Evolutionary conservation across 2,888 invertebrate species (phyloP), one percentile per base, ranked within the genome.

Genomic region (Agrotis puta): DNA sequence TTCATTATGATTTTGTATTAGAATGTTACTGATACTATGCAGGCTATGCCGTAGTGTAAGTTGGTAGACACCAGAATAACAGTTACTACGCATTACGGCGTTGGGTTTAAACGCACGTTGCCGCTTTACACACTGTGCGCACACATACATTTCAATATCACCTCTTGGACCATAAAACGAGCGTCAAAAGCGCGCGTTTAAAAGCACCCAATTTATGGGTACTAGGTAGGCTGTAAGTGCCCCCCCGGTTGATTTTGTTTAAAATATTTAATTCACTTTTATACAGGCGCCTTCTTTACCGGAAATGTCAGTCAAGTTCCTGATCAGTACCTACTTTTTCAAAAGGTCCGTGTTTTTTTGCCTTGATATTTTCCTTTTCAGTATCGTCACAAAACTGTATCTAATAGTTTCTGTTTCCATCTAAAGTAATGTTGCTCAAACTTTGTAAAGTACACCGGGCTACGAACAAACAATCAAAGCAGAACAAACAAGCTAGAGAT

Each of bases 381-480:
- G 11, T 22, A 16, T 13, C 33, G 22, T 14, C 9, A 45, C 13
- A 14, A 20, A 48, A 54, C 3, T n/a, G 16, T 47, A 45, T n/a
- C 11, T 45, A 24, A 59, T 78, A 27, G 45, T 39, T 63, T 13
- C 20, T 59, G 24, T 47, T 61, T 70, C 51, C n/a, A 50, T 9
- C n/a, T 33, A 59, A 63, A 51, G 22, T 53, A 62, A 53, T 67
- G 22, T 56, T 47, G 33, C 24, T 20, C 6, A 20, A 62, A 53
- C 59, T 80, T 79, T 24, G 14, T 27, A 50, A 70, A 64, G 47
- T 67, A 79, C 50, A 39, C 57, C 11, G 45, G 18, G 20, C 18
- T 63, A 11, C 39, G 18, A 47, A 27, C 39, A 70, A 70, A 80
- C 70, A 75, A 80, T 62, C 66, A 80, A 80, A 70, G 39, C 5